These are phyloP conservation scores for Argopecten irradians DNA, from an alignment of 1,140 invertebrate species.

Conservation along the genomic window DNA sequence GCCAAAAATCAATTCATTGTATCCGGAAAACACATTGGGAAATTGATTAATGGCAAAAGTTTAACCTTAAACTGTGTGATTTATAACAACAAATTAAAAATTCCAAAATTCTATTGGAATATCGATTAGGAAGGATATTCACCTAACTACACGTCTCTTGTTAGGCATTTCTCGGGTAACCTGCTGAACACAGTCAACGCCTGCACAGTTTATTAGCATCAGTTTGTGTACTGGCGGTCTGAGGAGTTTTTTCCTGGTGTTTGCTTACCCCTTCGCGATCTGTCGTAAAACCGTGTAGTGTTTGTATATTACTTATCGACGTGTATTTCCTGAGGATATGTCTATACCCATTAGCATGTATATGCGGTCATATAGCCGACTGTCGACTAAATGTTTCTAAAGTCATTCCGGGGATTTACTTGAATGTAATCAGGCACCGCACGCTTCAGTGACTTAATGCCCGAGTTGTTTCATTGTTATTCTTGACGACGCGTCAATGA, in stretches of 20 bases:
- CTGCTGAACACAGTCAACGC: background rate
- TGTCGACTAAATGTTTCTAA: conserved; percentile 10
- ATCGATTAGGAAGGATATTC: background rate
- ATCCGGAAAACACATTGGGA: background rate
- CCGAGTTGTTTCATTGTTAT: background rate
- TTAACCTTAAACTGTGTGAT: background rate
- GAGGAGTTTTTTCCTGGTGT: background rate
- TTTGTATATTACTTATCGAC: conserved; percentile 23
- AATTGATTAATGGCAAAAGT: background rate
- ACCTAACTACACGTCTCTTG: background rate
- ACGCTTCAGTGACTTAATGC: background rate
- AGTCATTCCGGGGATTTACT: background rate
- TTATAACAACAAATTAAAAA: background rate
- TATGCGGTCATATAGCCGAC: background rate
- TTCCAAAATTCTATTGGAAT: background rate
- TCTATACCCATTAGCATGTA: background rate
- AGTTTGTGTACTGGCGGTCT: background rate
- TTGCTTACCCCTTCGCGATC: background rate
- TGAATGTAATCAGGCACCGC: background rate
- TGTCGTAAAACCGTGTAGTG: background rate
- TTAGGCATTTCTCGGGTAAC: background rate
- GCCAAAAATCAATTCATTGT: background rate
- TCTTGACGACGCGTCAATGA: background rate
- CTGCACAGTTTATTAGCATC: background rate
- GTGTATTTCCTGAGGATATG: background rate